Evolutionary conservation across 2,113 vertebrate species (phyloP), one percentile per base, ranked within the genome.

Genomic region (Mugil cephalus): DNA sequence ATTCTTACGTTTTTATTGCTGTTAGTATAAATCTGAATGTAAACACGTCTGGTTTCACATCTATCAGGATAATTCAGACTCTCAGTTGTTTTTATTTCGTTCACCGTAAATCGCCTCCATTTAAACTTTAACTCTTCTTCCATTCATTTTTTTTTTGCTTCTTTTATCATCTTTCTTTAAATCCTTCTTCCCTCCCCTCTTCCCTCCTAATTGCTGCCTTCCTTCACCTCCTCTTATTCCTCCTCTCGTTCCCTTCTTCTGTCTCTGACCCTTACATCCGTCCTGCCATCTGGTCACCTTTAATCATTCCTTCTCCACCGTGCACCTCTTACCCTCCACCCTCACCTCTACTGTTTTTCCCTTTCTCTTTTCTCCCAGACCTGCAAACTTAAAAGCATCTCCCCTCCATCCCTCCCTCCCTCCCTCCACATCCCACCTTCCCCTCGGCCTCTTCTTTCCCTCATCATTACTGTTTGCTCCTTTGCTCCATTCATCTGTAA

Each of bases 401-500:
- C 10, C 18, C 17, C 34, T 30, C 18, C n/a, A n/a, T n/a, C n/a
- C n/a, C n/a, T n/a, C 12, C 10, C 30, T 54, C 45, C 53, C 30
- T 17, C 18, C 45, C 11, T 38, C 38, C 21, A 24, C 21, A 7
- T 13, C 45, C 8, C 1, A 19, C 24, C 38, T 35, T 19, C 30
- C 8, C 43, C 19, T 59, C 24, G 15, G 24, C 10, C 48, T 38
- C 19, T 50, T 58, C 35, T 35, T 43, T 63, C 34, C 52, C 42
- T 46, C 71, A 43, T 68, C 61, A 53, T 81, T 50, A 70, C 61
- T 58, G 61, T 68, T 78, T 81, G 52, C 69, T 72, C 59, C 42
- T 51, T 10, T 11, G 47, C 56, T 75, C 69, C 48, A 40, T 87
- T 77, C 84, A 81, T 69, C 60, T 73, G 69, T 65, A 75, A 78